A percentile compares a stretch with the other conserved stretches of the same genome.
These are phyloP conservation scores for Morinoia aosen DNA, from an alignment of 2,888 invertebrate genomes.

Conservation along the genomic window DNA sequence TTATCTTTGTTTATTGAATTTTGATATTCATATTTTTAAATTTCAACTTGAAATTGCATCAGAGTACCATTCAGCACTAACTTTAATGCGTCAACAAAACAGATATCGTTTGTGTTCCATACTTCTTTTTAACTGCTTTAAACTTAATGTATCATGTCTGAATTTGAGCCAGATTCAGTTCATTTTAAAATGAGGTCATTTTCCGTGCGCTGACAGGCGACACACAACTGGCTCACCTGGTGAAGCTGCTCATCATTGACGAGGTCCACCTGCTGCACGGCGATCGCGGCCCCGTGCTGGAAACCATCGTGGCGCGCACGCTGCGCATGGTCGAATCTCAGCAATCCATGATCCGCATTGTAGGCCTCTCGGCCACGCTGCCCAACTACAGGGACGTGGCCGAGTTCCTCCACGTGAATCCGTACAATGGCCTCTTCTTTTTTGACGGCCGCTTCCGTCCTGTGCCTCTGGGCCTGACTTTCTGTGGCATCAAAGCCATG, in stretches of 20 bases:
- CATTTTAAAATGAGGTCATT: background rate
- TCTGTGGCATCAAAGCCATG: slow-evolving; percentile 85
- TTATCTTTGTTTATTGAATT: background rate
- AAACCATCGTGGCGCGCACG: slow-evolving; percentile 83
- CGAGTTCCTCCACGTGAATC: slow-evolving; percentile 92
- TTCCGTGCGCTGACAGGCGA: slow-evolving; percentile 77
- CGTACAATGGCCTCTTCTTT: slow-evolving; percentile 87
- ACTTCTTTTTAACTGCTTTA: too few species aligned
- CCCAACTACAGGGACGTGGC: slow-evolving; percentile 99
- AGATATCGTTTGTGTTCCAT: too few species aligned
- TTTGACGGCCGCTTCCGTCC: slow-evolving; percentile 94
- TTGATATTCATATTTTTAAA: too few species aligned
- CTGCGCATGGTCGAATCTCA: slow-evolving; percentile 89
- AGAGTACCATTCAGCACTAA: too few species aligned
- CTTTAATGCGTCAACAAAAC: too few species aligned
- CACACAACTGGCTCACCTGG: slow-evolving; percentile 88
- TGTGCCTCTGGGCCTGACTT: slow-evolving; percentile 92
- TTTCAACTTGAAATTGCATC: too few species aligned
- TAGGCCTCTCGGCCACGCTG: slow-evolving; percentile 95
- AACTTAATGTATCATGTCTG: too few species aligned
- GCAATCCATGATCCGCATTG: slow-evolving; percentile 95
- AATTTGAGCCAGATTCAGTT: too few species aligned
- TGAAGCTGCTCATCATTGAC: slow-evolving; percentile 94
- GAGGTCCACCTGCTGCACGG: slow-evolving; percentile 92
- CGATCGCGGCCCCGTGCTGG: slow-evolving; percentile 92